Percentiles rank a stretch among this genome's conserved stretches.
phyloP scores from a whole-genome alignment of 2,113 vertebrate species.

The Suncus etruscus region DNA sequence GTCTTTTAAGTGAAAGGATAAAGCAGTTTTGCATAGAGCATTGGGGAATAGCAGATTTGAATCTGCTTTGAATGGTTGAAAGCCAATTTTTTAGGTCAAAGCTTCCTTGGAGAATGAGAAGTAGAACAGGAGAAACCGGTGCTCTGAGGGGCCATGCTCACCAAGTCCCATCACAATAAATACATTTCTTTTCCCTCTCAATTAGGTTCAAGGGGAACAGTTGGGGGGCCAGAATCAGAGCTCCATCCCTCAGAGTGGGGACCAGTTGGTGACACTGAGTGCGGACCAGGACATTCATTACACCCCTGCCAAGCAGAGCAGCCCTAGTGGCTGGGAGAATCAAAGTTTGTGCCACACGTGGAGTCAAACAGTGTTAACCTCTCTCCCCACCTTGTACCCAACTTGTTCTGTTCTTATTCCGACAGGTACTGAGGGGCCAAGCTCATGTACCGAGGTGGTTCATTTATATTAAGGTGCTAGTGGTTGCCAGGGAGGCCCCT shows the following conservation, averaged over 20 bases:
- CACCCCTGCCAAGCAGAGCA: not conserved
- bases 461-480: not conserved
- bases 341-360: not conserved
- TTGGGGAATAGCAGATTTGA: not conserved
- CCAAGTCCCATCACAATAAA: not conserved
- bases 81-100: not conserved
- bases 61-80: slow-evolving; percentile 12
- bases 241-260: not conserved
- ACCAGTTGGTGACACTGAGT: too few relatives aligned
- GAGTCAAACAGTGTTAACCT: not conserved
- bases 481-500: not conserved
- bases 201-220: not conserved
- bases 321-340: not conserved
- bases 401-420: not conserved
- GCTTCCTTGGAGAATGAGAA: slow-evolving; percentile 14
- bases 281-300: too few relatives aligned
- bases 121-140: not conserved
- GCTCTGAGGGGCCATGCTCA: not conserved
- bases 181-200: not conserved
- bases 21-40: not conserved
- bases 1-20: slow-evolving; percentile 23
- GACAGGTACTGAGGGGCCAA: not conserved
- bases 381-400: not conserved
- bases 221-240: not conserved
- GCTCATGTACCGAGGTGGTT: not conserved